phyloP scores from a whole-genome alignment of 2,113 vertebrate genomes.

The Oncorhynchus tshawytscha region DNA sequence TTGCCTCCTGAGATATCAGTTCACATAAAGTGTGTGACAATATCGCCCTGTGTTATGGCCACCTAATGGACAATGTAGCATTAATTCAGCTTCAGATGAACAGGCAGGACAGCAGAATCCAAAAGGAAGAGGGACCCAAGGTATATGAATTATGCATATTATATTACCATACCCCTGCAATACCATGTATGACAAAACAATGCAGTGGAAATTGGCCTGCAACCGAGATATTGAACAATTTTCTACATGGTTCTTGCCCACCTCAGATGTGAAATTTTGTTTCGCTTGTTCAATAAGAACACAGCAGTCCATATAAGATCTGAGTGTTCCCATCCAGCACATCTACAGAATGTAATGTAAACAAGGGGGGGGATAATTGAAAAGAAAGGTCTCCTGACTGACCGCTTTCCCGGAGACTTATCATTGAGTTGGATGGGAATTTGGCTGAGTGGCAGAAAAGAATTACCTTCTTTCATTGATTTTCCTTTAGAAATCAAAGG shows the following conservation, averaged over 20 bases:
- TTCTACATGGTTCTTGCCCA: constrained; percentile 90
- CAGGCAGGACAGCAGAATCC: constrained; percentile 81
- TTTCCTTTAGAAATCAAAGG: constrained; percentile 85
- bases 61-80: constrained; percentile 79
- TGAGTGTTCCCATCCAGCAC: constrained; percentile 71
- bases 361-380: constrained; percentile 93
- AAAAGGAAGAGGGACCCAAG: constrained; percentile 75
- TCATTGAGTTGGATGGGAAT: constrained; percentile 81
- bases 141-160: constrained; percentile 93
- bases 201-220: constrained; percentile 83
- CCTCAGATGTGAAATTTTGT: constrained; percentile 90
- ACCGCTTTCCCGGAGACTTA: constrained; percentile 81
- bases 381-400: constrained; percentile 81
- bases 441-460: constrained; percentile 82
- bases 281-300: constrained; percentile 83
- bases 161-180: constrained; percentile 80
- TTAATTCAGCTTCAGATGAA: constrained; percentile 87
- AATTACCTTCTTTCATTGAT: constrained; percentile 95
- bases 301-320: constrained; percentile 76
- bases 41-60: constrained; percentile 72
- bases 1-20: constrained; percentile 63
- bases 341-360: constrained; percentile 86
- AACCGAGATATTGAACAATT: constrained; percentile 91
- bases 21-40: constrained; percentile 72
- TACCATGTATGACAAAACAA: constrained; percentile 74